Evolutionary conservation across 2,888 invertebrate species (phyloP).

Genomic region (Cataglyphis livida): DNA sequence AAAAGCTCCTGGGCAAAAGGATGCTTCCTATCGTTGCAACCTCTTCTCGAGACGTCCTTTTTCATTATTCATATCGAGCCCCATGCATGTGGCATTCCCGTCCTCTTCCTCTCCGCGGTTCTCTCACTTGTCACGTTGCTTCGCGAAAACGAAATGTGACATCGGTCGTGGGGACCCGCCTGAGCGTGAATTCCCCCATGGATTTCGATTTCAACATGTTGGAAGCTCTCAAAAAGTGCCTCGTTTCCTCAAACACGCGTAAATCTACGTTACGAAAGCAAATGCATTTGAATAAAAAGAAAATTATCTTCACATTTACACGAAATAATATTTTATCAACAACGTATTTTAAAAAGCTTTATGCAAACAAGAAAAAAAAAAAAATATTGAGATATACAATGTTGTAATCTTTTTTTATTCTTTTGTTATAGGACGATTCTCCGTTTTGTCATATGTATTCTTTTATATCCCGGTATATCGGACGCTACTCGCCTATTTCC

Average conservation of each 20-base stretch:
- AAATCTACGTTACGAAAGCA: neutral
- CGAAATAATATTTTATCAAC: neutral
- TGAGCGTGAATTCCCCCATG: conserved; percentile 56
- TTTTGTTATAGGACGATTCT: neutral
- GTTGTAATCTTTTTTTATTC: neutral
- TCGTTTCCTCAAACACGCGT: neutral
- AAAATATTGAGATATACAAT: neutral
- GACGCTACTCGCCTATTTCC: neutral
- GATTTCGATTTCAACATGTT: conserved; percentile 56
- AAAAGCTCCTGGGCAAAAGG: conserved; percentile 30
- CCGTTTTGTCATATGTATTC: neutral
- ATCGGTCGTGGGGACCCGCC: conserved; percentile 16
- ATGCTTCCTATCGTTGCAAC: conserved; percentile 61
- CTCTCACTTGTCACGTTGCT: conserved; percentile 28
- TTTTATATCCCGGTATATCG: neutral
- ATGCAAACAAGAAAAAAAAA: neutral
- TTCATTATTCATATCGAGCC: conserved; percentile 68
- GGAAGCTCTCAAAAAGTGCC: conserved; percentile 29
- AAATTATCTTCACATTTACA: neutral
- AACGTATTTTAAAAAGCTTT: neutral
- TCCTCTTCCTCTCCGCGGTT: neutral
- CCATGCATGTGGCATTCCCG: conserved; percentile 24
- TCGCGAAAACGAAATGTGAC: conserved; percentile 54
- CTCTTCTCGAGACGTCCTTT: conserved; percentile 53
- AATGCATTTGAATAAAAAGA: neutral